Evolutionary conservation across 1,140 invertebrate species (phyloP).

Genomic region (Pseudoatta argentina): DNA sequence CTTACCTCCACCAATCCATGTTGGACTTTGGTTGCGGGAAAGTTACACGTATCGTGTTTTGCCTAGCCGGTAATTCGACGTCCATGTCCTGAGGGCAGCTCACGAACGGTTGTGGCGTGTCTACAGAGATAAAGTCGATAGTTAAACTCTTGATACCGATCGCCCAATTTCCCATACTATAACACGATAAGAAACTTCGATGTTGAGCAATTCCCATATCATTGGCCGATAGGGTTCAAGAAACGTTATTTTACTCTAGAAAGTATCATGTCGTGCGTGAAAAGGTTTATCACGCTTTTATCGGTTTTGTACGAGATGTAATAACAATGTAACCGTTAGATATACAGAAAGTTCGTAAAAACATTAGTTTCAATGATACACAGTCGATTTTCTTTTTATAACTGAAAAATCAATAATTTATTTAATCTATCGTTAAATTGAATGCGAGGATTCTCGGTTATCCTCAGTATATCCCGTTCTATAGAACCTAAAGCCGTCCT

Average conservation of each 20-base stretch:
- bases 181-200: constrained; percentile 44
- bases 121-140: constrained; percentile 75
- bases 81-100: constrained; percentile 89
- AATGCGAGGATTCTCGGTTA: not conserved
- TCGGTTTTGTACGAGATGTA: not conserved
- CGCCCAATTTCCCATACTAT: constrained; percentile 31
- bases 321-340: not conserved
- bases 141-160: constrained; percentile 64
- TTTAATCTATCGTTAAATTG: constrained; percentile 29
- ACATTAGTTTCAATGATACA: not conserved
- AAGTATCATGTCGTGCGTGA: constrained; percentile 18
- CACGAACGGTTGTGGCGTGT: constrained; percentile 87
- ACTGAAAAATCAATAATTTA: not conserved
- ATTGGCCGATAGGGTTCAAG: not conserved
- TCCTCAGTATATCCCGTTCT: too few species aligned
- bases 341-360: not conserved
- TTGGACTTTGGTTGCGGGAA: constrained; percentile 90
- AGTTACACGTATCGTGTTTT: constrained; percentile 87
- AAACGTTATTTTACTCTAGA: not conserved
- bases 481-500: not conserved
- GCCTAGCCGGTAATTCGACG: constrained; percentile 87
- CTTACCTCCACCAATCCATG: constrained; percentile 89
- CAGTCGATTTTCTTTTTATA: not conserved
- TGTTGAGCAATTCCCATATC: constrained; percentile 33
- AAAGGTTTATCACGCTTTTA: not conserved